Percentiles rank a stretch among this genome's conserved stretches.
These are phyloP conservation scores for Ictidomys tridecemlineatus DNA, from an alignment of 2,113 vertebrate genomes.

Conservation along the genomic window DNA sequence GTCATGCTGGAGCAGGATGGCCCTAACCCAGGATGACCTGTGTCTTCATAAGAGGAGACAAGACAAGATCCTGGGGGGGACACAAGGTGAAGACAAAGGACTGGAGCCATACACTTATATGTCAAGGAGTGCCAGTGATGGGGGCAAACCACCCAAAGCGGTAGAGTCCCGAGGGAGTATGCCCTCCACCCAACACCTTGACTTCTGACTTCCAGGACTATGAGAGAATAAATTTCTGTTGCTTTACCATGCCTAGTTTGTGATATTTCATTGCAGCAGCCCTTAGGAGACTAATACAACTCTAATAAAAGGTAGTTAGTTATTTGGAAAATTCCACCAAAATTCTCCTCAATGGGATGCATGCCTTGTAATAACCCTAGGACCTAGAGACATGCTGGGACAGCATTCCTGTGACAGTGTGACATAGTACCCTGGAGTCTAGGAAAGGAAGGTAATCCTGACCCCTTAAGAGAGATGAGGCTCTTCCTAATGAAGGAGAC, in stretches of 20 bases:
- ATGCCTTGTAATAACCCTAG: neutral
- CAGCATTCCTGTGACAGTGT: neutral
- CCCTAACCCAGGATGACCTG: neutral
- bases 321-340: neutral
- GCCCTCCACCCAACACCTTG: neutral
- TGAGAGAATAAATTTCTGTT: neutral
- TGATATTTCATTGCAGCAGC: neutral
- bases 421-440: neutral
- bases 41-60: neutral
- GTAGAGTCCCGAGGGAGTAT: neutral
- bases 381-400: neutral
- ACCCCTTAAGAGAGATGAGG: neutral
- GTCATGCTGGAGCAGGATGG: neutral
- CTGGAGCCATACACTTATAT: accelerated
- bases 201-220: neutral
- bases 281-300: neutral
- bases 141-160: neutral
- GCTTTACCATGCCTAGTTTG: neutral
- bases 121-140: neutral
- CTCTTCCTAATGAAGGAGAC: neutral
- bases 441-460: neutral
- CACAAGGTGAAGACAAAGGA: neutral
- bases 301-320: neutral
- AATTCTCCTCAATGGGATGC: too few relatives aligned
- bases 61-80: neutral